These are phyloP conservation scores for Lutraria lutraria DNA, from an alignment of 2,888 invertebrate species.

Conservation along the genomic window DNA sequence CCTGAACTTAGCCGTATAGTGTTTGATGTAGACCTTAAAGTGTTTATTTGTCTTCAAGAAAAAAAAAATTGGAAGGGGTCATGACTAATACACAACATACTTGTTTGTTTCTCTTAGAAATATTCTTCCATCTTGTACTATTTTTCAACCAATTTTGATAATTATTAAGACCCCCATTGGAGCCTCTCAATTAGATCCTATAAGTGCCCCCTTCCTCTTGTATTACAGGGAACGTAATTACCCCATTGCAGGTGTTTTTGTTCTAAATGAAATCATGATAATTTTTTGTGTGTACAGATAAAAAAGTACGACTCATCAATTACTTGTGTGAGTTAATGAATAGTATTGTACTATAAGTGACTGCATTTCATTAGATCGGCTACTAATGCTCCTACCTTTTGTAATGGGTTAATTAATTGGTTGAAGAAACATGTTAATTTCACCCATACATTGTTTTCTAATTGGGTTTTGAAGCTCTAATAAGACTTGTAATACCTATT, in stretches of 20 bases:
- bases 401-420: constrained; percentile 10
- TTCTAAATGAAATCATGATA: neutral
- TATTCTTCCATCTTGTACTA: too few species aligned
- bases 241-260: neutral
- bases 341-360: neutral
- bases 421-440: neutral
- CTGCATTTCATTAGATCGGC: neutral
- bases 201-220: too few species aligned
- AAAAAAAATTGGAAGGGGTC: too few species aligned
- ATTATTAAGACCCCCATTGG: too few species aligned
- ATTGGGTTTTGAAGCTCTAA: neutral
- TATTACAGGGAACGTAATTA: neutral
- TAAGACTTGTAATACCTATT: neutral
- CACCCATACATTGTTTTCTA: neutral
- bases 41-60: too few species aligned
- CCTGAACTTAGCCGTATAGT: too few species aligned
- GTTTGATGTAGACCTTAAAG: too few species aligned
- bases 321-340: neutral
- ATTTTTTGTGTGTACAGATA: neutral
- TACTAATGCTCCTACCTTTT: neutral
- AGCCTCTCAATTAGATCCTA: too few species aligned
- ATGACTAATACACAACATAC: too few species aligned
- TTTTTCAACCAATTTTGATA: too few species aligned
- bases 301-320: neutral
- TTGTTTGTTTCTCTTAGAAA: too few species aligned